Evolutionary conservation across 2,888 invertebrate species (phyloP), one percentile per base, ranked within the genome.

Genomic region (Pomacea canaliculata): DNA sequence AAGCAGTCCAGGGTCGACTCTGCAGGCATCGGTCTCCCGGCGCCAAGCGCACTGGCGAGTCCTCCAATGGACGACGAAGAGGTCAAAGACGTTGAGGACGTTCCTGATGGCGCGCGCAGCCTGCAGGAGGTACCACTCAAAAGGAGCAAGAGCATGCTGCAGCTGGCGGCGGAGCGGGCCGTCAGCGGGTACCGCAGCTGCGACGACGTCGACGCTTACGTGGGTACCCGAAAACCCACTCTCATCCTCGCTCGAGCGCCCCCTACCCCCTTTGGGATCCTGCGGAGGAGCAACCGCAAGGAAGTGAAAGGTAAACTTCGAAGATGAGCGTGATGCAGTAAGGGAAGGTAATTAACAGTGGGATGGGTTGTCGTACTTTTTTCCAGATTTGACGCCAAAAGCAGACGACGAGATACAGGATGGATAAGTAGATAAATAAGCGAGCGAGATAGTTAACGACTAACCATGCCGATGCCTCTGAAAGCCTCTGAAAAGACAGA

Each of bases 131-230:
- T 16, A 16, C 51, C 51, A 7, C 8, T 56, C 7, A 56, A 16
- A 16, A 56, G 51, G 51, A 56, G 51, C 51, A 56, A 56, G 51
- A 56, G 51, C 3, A 16, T 56, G 51, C 63, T 73, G 13, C 56
- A 60, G n/a, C 67, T 60, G n/a, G 73, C 51, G 48, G 73, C 73
- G 7, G 59, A 68, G 49, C 27, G 16, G 62, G 73, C 73, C 7
- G 68, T 68, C 37, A 73, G 73, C 62, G 73, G 73, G 12, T 73
- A 73, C 49, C 68, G 73, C 59, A 60, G 67, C 56, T 73, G 73
- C 60, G 68, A 67, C n/a, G 73, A 73, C 60, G 73, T 60, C n/a
- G 73, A 73, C 68, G 59, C n/a, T 27, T 73, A 73, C 60, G 68
- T 73, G 60, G 73, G 73, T 16, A 67, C 56, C 7, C n/a, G 48